Evolutionary conservation across 2,888 invertebrate species (phyloP).

Genomic region (Drosophila colorata): DNA sequence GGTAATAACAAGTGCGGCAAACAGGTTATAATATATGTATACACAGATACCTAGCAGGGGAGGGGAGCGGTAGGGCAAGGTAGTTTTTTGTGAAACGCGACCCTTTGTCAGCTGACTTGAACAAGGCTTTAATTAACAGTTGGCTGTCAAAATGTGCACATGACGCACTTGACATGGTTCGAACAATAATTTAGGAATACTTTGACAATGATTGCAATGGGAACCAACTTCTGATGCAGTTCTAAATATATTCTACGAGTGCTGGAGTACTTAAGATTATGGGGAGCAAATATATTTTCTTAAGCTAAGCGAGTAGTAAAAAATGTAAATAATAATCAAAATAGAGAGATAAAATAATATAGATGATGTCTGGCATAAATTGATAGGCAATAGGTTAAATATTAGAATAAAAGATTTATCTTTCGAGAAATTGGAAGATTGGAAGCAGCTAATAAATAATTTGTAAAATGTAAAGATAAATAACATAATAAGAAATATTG

Average conservation of each 20-base stretch:
- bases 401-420: too few species aligned
- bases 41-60: neutral
- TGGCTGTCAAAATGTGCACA: conserved; percentile 37
- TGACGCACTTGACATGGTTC: conserved; percentile 29
- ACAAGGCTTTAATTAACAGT: conserved; percentile 42
- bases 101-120: conserved; percentile 47
- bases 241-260: neutral
- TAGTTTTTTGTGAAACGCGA: conserved; percentile 32
- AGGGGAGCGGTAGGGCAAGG: neutral
- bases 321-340: too few species aligned
- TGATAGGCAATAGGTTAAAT: too few species aligned
- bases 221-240: conserved; percentile 6
- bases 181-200: conserved; percentile 6
- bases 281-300: too few species aligned
- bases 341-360: too few species aligned
- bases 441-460: neutral
- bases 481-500: neutral
- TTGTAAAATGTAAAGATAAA: neutral
- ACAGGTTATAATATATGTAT: conserved; percentile 27
- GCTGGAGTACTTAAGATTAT: too few species aligned
- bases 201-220: conserved; percentile 1
- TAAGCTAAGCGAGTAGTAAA: too few species aligned
- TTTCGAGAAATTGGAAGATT: neutral
- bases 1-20: conserved; percentile 52
- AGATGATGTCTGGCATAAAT: too few species aligned